Base-by-base conservation (phyloP, 53 echinoderm and acorn worm species). In the Paracentrotus lividus region DNA sequence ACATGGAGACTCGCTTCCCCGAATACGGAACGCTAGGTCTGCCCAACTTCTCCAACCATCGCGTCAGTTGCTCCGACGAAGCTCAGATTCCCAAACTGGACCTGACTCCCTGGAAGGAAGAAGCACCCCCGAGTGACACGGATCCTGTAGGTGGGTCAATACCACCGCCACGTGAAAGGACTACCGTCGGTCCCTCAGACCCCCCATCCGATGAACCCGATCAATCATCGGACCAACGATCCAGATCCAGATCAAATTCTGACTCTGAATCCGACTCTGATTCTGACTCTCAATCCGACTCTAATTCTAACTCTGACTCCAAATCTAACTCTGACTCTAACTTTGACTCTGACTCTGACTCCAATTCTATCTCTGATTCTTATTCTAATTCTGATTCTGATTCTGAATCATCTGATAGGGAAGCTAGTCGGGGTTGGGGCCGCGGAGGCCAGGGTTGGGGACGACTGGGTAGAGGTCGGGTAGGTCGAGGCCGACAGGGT, bases 1-100 rank as follows among this genome's bases (percentile, higher is more conserved):
- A 47, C 49, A 90, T 90, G 66, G 42, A 61, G n/a, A 26, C 21
- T 42, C 6, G 1, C 45, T 65, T 27, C 45, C 66, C 64, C 1
- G 43, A n/a, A 16, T 53, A 29, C 24, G 59, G 42, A 16, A 77
- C 49, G 4, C 58, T 92, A 38, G 31, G 45, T 40, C 77, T 97
- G 94, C 97, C 97, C 6, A 91, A 94, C 10, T 97, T 97, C 90
- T 91, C 95, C 42, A 97, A 97, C 75, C 91, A 94, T 42, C 42
- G 95, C n/a, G 85, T 97, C 8, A 51, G 49, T 0, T 97, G 97
- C 69, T 12, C 55, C n/a, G 97, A 94, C 51, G 49, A 16, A 23
- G 43, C 49, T 18, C 77, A 42, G 44, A 97, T 97, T 15, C 97
- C 95, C 5, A 42, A 15, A 6, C 84, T 95, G 40, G 51, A 93